These are phyloP conservation scores for Drosophila tripunctata DNA, from an alignment of 2,888 invertebrate species.

Conservation along the genomic window DNA sequence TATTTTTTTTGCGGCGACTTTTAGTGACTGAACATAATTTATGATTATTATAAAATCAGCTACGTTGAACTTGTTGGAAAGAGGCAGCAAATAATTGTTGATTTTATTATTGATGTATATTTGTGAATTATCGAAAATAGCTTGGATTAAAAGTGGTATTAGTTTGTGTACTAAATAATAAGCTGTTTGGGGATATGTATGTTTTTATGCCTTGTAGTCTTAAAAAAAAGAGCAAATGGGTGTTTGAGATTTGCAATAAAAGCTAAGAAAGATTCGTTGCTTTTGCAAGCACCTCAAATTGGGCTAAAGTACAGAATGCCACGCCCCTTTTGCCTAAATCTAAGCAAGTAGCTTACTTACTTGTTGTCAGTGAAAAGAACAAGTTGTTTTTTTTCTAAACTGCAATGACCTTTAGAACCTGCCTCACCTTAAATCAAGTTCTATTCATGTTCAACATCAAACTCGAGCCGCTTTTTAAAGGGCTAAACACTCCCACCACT, in stretches of 20 bases:
- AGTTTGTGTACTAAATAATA: background rate
- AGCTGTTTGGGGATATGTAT: background rate
- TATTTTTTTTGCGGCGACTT: constrained; percentile 52
- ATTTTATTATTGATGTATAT: constrained; percentile 31
- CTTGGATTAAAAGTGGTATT: constrained; percentile 12
- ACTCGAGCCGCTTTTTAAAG: constrained; percentile 33
- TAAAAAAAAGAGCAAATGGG: too few relatives aligned
- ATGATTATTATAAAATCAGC: constrained; percentile 62
- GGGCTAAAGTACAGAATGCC: too few relatives aligned
- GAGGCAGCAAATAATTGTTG: constrained; percentile 24
- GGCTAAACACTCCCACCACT: background rate
- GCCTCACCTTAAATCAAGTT: constrained; percentile 4
- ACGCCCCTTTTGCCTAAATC: too few relatives aligned
- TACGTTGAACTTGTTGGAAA: constrained; percentile 63
- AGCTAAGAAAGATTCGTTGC: too few relatives aligned
- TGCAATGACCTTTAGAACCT: constrained; percentile 37
- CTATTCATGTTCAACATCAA: constrained; percentile 15
- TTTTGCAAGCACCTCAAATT: too few relatives aligned
- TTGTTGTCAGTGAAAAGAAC: background rate
- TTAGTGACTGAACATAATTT: constrained; percentile 73
- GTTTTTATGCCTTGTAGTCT: too few relatives aligned
- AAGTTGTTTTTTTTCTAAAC: background rate
- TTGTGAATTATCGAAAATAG: constrained; percentile 7
- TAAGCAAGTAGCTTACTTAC: too few relatives aligned
- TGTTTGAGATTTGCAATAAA: too few relatives aligned